Evolutionary conservation across 1,140 invertebrate genomes (phyloP).

Genomic region (Heterodera schachtii): DNA sequence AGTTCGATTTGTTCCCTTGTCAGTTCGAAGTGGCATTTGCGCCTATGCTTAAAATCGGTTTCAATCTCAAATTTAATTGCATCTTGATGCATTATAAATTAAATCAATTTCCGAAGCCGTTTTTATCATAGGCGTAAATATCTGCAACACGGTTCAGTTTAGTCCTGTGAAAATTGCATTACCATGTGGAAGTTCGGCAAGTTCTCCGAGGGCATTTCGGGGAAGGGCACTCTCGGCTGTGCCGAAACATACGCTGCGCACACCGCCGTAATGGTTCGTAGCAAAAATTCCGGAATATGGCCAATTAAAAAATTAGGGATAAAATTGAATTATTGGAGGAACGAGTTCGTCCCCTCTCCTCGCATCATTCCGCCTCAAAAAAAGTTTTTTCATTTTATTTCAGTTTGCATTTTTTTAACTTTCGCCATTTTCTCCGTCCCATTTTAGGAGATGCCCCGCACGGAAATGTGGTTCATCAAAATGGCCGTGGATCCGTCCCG

Average conservation of each 20-base stretch:
- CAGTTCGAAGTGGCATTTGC: no score
- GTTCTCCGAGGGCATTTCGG: constrained; percentile 41
- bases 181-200: constrained; percentile 51
- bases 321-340: no score
- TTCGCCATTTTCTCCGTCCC: neutral
- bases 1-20: no score
- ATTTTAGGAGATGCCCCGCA: constrained; percentile 35
- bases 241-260: constrained; percentile 48
- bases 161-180: constrained; percentile 52
- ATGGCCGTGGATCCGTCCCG: constrained; percentile 33
- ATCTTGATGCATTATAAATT: neutral
- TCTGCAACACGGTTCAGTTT: neutral
- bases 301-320: neutral
- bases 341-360: no score
- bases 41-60: constrained; percentile 38
- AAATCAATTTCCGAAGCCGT: no score
- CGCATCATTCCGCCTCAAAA: no score
- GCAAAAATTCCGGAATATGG: neutral
- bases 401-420: neutral
- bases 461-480: constrained; percentile 44
- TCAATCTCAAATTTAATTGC: neutral
- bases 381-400: neutral
- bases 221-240: constrained; percentile 39
- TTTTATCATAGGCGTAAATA: no score
- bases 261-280: constrained; percentile 34